Evolutionary conservation across 2,888 invertebrate species (phyloP).

Genomic region (Morpho achilles): DNA sequence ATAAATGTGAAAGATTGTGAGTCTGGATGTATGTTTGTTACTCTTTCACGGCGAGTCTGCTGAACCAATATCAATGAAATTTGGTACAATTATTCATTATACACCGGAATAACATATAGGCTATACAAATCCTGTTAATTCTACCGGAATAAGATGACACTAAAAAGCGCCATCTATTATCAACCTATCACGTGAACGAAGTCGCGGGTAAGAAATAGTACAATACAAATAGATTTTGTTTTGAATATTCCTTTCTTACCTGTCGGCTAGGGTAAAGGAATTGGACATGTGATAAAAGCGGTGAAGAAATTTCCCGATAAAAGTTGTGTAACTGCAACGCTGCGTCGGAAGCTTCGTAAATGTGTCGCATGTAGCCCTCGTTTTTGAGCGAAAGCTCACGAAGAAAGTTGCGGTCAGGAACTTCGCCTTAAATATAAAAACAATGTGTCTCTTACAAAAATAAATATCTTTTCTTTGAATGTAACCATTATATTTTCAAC

Average conservation of each 20-base stretch:
- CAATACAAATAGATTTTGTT: background rate
- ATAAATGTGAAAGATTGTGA: no score
- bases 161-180: no score
- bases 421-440: conserved; percentile 62
- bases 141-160: no score
- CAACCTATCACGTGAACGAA: no score
- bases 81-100: no score
- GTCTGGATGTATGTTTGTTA: no score
- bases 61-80: no score
- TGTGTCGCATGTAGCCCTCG: conserved; percentile 83
- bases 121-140: no score
- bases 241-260: conserved; percentile 35
- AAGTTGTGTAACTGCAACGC: conserved; percentile 82
- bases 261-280: conserved; percentile 81
- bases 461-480: no score
- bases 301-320: conserved; percentile 84
- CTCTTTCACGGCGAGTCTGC: no score
- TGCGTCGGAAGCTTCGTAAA: conserved; percentile 86
- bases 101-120: no score
- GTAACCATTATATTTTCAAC: no score
- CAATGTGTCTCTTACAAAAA: background rate
- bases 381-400: conserved; percentile 82
- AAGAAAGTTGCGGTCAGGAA: conserved; percentile 83
- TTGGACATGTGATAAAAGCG: conserved; percentile 81
- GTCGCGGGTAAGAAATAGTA: background rate